Percentiles rank a stretch among this genome's conserved stretches.
Conservation (phyloP, 2,797 vertebrate species). For the Craterocephalus amniculus region DNA sequence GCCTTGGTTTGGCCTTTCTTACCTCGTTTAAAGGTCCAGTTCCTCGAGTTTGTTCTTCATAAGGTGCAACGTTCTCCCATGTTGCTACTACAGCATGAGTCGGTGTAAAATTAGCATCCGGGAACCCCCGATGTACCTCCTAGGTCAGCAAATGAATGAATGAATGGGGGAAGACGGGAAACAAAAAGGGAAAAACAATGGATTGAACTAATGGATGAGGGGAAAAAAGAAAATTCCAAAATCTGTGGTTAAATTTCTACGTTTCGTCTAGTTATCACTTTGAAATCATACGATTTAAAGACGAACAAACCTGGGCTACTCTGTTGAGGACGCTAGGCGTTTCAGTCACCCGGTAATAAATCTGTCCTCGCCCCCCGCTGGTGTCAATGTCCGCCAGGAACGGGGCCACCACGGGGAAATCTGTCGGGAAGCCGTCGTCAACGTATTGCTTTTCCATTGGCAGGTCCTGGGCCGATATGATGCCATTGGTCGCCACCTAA, state of each 20-base stretch:
- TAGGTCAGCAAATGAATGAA: constrained; percentile 55
- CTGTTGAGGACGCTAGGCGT: constrained; percentile 80
- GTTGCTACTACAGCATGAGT: constrained; percentile 88
- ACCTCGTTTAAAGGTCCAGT: constrained; percentile 83
- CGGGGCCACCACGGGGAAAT: constrained; percentile 93
- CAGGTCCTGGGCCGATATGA: constrained; percentile 94
- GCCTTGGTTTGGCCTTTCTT: constrained; percentile 7
- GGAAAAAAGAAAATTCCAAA: constrained; percentile 34
- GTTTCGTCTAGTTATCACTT: too few relatives aligned
- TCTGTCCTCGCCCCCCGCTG: constrained; percentile 85
- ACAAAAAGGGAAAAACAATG: constrained; percentile 27
- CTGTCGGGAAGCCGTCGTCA: constrained; percentile 93
- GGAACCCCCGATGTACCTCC: constrained; percentile 88
- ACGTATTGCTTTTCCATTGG: constrained; percentile 97
- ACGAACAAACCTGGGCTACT: constrained; percentile 71
- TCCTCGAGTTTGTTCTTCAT: constrained; percentile 82
- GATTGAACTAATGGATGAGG: constrained; percentile 55
- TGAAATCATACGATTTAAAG: too few relatives aligned
- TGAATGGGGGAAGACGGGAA: constrained; percentile 21
- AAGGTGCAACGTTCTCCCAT: constrained; percentile 92
- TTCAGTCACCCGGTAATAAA: constrained; percentile 90
- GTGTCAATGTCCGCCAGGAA: constrained; percentile 97
- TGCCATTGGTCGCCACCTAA: constrained; percentile 97
- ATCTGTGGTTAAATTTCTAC: constrained; percentile 10
- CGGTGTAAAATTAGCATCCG: constrained; percentile 81